phyloP scores from a whole-genome alignment of 1,140 invertebrate species.

The Drosophila bifasciata region DNA sequence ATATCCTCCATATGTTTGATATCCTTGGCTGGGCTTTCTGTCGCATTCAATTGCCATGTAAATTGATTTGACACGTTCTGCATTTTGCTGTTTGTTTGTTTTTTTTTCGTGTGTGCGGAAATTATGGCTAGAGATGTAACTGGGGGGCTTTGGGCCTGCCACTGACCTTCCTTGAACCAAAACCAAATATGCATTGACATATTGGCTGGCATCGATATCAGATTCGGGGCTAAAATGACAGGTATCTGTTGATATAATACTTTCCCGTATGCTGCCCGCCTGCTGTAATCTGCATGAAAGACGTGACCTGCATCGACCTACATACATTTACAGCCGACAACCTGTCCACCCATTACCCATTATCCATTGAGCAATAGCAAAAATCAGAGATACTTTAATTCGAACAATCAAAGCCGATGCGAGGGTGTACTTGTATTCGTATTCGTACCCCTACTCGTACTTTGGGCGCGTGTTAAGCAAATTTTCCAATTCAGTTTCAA shows the following conservation, averaged over 20 bases:
- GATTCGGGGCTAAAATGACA: conserved; percentile 23
- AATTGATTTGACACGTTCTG: conserved; percentile 69
- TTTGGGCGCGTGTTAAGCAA: conserved; percentile 59
- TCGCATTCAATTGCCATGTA: conserved; percentile 57
- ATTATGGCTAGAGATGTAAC: conserved; percentile 32
- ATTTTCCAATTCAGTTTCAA: conserved; percentile 69
- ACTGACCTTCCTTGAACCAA: conserved; percentile 52
- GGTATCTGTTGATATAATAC: conserved; percentile 42
- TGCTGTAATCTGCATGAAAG: conserved; percentile 36
- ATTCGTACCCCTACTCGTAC: no score
- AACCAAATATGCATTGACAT: conserved; percentile 40
- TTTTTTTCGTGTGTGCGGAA: conserved; percentile 23
- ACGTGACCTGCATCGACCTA: conserved; percentile 74
- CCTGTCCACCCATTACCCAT: conserved; percentile 22
- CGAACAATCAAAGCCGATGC: conserved; percentile 56
- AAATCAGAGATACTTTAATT: conserved; percentile 42
- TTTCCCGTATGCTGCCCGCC: conserved; percentile 23
- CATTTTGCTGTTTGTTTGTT: neutral
- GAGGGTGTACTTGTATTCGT: no score
- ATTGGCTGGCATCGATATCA: conserved; percentile 11
- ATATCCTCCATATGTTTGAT: conserved; percentile 44
- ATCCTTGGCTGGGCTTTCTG: conserved; percentile 24
- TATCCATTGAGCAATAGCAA: conserved; percentile 57
- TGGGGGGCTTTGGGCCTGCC: conserved; percentile 1
- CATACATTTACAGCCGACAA: conserved; percentile 50